These are phyloP conservation scores for Spodoptera littoralis DNA, from an alignment of 2,888 invertebrate genomes.

Conservation along the genomic window DNA sequence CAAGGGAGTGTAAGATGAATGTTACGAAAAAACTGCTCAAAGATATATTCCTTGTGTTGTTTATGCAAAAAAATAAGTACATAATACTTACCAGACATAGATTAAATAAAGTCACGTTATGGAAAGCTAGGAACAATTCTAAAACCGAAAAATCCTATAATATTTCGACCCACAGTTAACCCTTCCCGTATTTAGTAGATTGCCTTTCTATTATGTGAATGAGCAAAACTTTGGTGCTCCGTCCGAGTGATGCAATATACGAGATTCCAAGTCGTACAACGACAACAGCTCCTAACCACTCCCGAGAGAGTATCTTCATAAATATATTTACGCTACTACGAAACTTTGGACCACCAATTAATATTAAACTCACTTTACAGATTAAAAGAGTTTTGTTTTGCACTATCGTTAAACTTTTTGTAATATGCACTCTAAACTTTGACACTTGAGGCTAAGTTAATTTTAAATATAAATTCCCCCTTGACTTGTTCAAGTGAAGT, in stretches of 20 bases:
- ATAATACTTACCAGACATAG: no score
- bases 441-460: slow-evolving; percentile 26
- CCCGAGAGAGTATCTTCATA: slow-evolving; percentile 25
- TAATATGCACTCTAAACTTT: slow-evolving; percentile 43
- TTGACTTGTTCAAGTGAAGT: slow-evolving; percentile 10
- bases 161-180: no score
- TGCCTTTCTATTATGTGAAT: slow-evolving; percentile 4
- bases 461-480: slow-evolving; percentile 28
- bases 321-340: slow-evolving; percentile 36
- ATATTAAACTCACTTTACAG: slow-evolving; percentile 42
- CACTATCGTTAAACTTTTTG: slow-evolving; percentile 37
- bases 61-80: not conserved
- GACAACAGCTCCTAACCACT: slow-evolving; percentile 41
- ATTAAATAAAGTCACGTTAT: no score
- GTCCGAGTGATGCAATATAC: slow-evolving; percentile 28
- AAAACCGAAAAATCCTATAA: no score
- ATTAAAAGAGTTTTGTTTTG: slow-evolving; percentile 38
- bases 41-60: slow-evolving; percentile 6
- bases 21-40: slow-evolving; percentile 11
- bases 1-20: slow-evolving; percentile 7
- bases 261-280: slow-evolving; percentile 16
- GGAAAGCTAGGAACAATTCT: not conserved
- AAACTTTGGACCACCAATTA: slow-evolving; percentile 47
- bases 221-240: slow-evolving; percentile 18
- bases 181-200: no score